These are phyloP conservation scores for Eidolon helvum DNA, from an alignment of 2,113 vertebrate genomes.

Conservation along the genomic window DNA sequence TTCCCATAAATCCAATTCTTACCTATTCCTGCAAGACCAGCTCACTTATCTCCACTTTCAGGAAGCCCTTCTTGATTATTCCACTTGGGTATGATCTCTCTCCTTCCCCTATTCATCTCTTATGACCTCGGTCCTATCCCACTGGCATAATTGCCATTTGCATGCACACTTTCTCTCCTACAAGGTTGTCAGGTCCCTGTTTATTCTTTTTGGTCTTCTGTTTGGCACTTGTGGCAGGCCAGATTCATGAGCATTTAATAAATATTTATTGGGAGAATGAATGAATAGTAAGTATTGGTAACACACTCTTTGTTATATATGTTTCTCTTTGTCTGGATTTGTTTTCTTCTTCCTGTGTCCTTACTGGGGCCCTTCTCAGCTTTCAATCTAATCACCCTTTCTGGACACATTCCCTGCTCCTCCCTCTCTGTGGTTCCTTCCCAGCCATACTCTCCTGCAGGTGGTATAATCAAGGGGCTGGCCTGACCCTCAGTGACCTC, in stretches of 20 bases:
- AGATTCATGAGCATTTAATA: conserved; percentile 40
- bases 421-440: not conserved
- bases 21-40: not conserved
- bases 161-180: not conserved
- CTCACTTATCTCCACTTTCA: not conserved
- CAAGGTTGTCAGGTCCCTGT: not conserved
- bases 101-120: not conserved
- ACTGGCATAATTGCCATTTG: not conserved
- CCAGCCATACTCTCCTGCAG: not conserved
- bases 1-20: not conserved
- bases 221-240: not conserved
- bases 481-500: conserved; percentile 17
- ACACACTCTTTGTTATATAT: conserved; percentile 10
- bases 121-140: not conserved
- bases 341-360: not conserved
- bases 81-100: not conserved
- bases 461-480: not conserved
- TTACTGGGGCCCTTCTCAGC: not conserved
- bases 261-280: conserved; percentile 26
- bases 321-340: conserved; percentile 39
- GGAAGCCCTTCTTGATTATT: not conserved
- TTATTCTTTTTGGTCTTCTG: not conserved
- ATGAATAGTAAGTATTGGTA: conserved; percentile 25
- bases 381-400: conserved; percentile 18
- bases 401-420: not conserved